These are phyloP conservation scores for Macquaria australasica DNA, from an alignment of 2,113 vertebrate genomes.

Conservation along the genomic window DNA sequence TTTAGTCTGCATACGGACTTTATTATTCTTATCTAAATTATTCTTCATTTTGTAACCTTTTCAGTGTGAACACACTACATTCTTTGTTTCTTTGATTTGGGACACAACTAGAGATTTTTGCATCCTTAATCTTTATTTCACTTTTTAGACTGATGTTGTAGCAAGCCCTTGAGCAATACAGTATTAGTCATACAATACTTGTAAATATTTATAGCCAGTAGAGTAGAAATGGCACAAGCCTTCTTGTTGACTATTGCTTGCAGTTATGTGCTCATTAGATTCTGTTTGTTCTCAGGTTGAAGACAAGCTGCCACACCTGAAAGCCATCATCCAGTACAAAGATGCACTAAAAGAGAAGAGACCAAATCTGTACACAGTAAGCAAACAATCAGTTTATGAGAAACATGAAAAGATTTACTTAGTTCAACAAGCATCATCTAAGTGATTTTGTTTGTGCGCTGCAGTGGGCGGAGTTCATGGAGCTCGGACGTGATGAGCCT, in stretches of 20 bases:
- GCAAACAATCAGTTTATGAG: neutral
- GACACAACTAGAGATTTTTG: neutral
- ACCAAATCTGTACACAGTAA: constrained; percentile 90
- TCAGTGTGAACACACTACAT: neutral
- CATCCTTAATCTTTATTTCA: neutral
- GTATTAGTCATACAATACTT: neutral
- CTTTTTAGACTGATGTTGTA: neutral
- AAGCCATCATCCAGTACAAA: constrained; percentile 92
- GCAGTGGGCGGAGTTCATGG: constrained; percentile 94
- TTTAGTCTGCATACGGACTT: too few relatives aligned
- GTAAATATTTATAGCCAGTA: neutral
- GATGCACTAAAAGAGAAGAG: constrained; percentile 84
- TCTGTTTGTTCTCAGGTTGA: constrained; percentile 80
- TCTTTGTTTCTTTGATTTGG: neutral
- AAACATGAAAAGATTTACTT: too few relatives aligned
- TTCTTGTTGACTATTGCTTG: neutral
- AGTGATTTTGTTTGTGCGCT: neutral
- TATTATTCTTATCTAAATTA: too few relatives aligned
- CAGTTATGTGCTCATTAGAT: neutral
- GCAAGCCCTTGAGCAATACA: neutral
- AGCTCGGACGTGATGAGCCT: constrained; percentile 82
- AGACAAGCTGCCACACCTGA: constrained; percentile 87
- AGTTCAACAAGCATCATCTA: neutral
- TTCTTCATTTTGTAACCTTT: neutral
- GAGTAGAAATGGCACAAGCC: neutral